A percentile compares a stretch with the other conserved stretches of the same genome.
Conservation (phyloP, 2,888 invertebrate genomes). For the Allacma fusca region DNA sequence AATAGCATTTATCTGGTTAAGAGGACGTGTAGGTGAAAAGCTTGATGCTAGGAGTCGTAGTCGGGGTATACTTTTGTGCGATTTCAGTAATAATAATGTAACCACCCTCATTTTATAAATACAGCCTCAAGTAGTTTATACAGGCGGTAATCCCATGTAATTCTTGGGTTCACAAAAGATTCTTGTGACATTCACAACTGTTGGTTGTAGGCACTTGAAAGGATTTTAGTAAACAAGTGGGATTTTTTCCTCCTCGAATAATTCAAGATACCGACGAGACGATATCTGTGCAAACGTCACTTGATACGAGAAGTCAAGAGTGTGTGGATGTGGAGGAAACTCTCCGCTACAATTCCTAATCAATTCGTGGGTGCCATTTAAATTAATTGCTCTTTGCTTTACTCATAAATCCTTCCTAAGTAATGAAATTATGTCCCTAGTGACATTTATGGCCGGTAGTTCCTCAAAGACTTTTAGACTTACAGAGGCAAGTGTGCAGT, state of each 20-base stretch:
- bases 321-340: background rate
- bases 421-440: constrained; percentile 14
- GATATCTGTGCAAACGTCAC: background rate
- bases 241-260: no score
- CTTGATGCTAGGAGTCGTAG: background rate
- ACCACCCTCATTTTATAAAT: no score
- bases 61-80: no score
- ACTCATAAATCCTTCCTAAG: constrained; percentile 35
- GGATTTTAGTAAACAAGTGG: no score
- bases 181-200: constrained; percentile 14
- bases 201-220: background rate
- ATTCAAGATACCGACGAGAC: no score
- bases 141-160: background rate
- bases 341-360: constrained; percentile 11
- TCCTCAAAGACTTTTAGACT: background rate
- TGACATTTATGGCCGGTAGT: constrained; percentile 22
- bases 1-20: constrained; percentile 40
- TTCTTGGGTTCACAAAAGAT: background rate
- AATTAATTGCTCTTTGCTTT: constrained; percentile 14
- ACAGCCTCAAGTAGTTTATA: no score
- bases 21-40: constrained; percentile 21
- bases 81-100: no score
- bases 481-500: background rate
- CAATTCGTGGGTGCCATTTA: constrained; percentile 30
- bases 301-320: background rate